Conservation (phyloP, 2,113 vertebrate species). For the Fukomys damarensis region DNA sequence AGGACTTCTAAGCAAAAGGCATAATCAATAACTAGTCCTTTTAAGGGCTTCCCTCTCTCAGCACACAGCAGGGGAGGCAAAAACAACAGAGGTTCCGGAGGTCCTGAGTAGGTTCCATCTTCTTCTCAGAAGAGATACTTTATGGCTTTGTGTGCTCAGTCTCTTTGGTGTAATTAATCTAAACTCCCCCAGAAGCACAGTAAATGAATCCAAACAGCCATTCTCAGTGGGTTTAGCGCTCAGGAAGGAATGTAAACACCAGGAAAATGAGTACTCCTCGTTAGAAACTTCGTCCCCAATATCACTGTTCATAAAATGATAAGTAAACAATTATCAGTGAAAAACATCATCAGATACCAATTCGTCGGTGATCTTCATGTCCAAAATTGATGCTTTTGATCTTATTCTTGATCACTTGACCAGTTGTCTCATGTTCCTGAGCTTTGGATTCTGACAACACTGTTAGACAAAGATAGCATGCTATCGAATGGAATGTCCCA, state of each 20-base stretch:
- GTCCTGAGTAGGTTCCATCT: background rate
- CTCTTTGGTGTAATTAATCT: constrained; percentile 29
- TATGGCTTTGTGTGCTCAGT: background rate
- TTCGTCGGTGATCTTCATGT: background rate
- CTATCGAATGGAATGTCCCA: background rate
- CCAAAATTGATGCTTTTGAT: background rate
- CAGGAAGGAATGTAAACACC: background rate
- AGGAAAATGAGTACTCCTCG: background rate
- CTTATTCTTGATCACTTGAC: background rate
- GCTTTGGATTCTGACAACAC: background rate
- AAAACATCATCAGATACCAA: background rate
- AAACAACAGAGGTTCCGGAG: background rate
- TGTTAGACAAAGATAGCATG: background rate
- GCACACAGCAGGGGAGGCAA: background rate
- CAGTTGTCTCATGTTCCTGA: background rate
- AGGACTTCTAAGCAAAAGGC: background rate
- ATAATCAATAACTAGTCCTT: background rate
- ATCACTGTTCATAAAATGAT: background rate
- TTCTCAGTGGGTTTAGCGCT: background rate
- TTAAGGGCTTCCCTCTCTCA: background rate
- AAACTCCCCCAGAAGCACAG: background rate
- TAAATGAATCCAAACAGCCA: background rate
- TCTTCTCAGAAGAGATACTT: background rate
- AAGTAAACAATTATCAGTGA: background rate
- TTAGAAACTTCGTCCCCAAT: background rate